Conservation (phyloP, 1,140 invertebrate species). For the Glomeris maerens region DNA sequence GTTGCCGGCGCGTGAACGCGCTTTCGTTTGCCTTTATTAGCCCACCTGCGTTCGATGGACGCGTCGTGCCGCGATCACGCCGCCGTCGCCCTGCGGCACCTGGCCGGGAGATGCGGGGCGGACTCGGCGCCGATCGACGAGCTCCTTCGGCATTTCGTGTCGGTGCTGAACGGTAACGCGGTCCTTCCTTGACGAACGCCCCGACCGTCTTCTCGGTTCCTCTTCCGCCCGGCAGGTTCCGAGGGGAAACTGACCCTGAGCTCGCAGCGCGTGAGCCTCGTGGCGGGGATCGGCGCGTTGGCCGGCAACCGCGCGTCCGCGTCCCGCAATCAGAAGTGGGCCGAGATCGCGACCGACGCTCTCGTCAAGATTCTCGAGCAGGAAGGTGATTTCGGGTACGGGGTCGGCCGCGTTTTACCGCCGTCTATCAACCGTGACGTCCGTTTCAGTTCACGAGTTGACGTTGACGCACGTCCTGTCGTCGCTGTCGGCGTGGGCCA, state of each 20-base stretch:
- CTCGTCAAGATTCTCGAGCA: conserved; percentile 66
- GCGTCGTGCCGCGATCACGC: conserved; percentile 56
- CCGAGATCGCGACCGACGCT: conserved; percentile 44
- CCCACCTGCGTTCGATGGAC: conserved; percentile 48
- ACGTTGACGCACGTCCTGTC: conserved; percentile 65
- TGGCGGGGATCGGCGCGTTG: conserved; percentile 67
- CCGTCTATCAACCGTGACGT: background rate
- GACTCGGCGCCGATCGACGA: conserved; percentile 46
- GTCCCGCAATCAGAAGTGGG: conserved; percentile 42
- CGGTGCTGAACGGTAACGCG: conserved; percentile 58
- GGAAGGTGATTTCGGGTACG: conserved; percentile 39
- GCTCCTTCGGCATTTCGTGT: conserved; percentile 59
- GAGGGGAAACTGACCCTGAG: conserved; percentile 81
- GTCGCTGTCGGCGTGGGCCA: conserved; percentile 63
- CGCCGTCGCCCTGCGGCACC: conserved; percentile 45
- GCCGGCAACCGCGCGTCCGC: conserved; percentile 53
- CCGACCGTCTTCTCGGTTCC: background rate
- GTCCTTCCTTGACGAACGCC: background rate
- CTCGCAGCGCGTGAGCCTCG: conserved; percentile 73
- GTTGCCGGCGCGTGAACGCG: conserved; percentile 4
- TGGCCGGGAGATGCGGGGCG: conserved; percentile 59
- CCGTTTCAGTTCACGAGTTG: conserved; percentile 63
- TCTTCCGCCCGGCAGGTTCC: conserved; percentile 37
- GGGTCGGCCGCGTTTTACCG: background rate
- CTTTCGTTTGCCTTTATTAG: conserved; percentile 21